Evolutionary conservation across 2,888 invertebrate species (phyloP).

Genomic region (Sminthurinus aureus): DNA sequence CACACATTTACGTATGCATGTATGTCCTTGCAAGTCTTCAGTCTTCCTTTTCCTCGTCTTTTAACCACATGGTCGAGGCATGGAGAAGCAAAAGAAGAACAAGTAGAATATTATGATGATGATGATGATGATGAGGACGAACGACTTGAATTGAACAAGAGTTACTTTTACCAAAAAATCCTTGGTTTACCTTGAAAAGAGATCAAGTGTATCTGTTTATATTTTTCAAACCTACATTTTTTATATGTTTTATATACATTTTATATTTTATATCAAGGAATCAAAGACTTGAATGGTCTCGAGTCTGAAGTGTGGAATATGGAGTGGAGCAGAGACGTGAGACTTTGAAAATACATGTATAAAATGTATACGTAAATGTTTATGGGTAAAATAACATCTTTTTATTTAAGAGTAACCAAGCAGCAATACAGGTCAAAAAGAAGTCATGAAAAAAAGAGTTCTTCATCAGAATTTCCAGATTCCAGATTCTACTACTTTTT

Average conservation of each 20-base stretch:
- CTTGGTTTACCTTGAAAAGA: slow-evolving; percentile 40
- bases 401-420: slow-evolving; percentile 36
- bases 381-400: slow-evolving; percentile 7
- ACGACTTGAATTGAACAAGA: slow-evolving; percentile 11
- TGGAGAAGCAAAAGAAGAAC: too few relatives aligned
- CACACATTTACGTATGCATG: not conserved
- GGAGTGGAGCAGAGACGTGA: not conserved
- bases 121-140: not conserved
- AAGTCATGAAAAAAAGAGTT: slow-evolving; percentile 30
- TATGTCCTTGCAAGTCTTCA: not conserved
- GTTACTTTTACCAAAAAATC: slow-evolving; percentile 31
- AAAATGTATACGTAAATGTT: not conserved
- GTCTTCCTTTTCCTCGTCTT: not conserved
- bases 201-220: slow-evolving; percentile 23
- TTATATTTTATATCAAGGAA: slow-evolving; percentile 16
- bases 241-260: not conserved
- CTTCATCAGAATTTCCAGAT: slow-evolving; percentile 39
- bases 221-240: not conserved
- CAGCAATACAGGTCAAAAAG: slow-evolving; percentile 39
- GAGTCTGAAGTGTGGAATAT: not conserved
- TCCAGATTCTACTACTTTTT: slow-evolving; percentile 40
- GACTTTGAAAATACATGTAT: too few relatives aligned
- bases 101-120: too few relatives aligned
- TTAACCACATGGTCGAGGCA: not conserved
- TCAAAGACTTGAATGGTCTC: not conserved